These are phyloP conservation scores for Xyrauchen texanus DNA, from an alignment of 2,113 vertebrate genomes.

Conservation along the genomic window DNA sequence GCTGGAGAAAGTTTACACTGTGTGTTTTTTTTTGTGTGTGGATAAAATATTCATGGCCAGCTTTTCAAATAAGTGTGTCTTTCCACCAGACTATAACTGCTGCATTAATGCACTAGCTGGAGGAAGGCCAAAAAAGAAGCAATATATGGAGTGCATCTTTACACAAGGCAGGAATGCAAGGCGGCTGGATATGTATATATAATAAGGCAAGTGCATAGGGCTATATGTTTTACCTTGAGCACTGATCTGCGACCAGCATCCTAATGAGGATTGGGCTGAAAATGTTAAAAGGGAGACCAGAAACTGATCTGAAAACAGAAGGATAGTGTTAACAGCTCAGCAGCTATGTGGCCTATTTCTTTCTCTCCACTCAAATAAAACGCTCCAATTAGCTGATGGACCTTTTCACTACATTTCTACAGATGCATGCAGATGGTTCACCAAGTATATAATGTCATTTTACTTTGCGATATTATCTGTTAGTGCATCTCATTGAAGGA, in stretches of 20 bases:
- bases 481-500: no score
- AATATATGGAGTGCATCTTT: conserved; percentile 5
- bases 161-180: not conserved
- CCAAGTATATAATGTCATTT: no score
- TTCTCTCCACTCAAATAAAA: conserved; percentile 3
- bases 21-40: not conserved
- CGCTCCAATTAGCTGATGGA: conserved; percentile 20
- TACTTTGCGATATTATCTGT: no score
- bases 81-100: conserved; percentile 17
- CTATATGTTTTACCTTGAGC: conserved; percentile 10
- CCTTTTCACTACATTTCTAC: conserved; percentile 2
- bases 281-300: not conserved
- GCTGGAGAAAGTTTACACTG: not conserved
- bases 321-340: no score
- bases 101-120: conserved; percentile 20
- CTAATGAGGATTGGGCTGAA: not conserved
- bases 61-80: conserved; percentile 9
- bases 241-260: not conserved
- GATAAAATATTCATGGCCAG: conserved; percentile 30
- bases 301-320: not conserved
- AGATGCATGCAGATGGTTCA: not conserved
- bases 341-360: no score
- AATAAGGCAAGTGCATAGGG: not conserved
- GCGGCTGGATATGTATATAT: not conserved
- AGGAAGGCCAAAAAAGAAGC: not conserved